A percentile compares a stretch with the other conserved stretches of the same genome.
Evolutionary conservation across 2,888 invertebrate species (phyloP).

Genomic region (Pocota personata): DNA sequence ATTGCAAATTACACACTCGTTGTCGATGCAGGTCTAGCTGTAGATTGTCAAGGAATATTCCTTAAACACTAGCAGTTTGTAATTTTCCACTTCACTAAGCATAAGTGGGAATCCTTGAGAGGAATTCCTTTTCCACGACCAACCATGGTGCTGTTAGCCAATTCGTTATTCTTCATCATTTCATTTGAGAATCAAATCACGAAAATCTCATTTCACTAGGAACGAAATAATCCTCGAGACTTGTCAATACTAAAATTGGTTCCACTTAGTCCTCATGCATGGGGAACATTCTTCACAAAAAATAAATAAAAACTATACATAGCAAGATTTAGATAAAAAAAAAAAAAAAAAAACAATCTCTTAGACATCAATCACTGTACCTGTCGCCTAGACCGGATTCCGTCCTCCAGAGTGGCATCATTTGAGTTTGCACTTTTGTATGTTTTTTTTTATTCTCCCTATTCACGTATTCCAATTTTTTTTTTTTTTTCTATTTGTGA

Average conservation of each 20-base stretch:
- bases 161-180: conserved; percentile 1
- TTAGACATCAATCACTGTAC: conserved; percentile 66
- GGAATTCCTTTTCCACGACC: neutral
- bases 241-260: conserved; percentile 39
- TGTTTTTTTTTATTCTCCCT: neutral
- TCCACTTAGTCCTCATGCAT: conserved; percentile 27
- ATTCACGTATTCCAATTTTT: neutral
- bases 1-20: conserved; percentile 46
- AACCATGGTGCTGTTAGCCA: neutral
- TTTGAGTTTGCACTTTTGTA: conserved; percentile 6
- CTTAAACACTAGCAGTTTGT: conserved; percentile 1
- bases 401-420: conserved; percentile 32
- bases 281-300: neutral
- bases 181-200: conserved; percentile 33
- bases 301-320: neutral
- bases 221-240: conserved; percentile 33
- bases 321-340: neutral
- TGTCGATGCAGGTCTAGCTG: conserved; percentile 5
- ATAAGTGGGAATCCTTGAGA: conserved; percentile 4
- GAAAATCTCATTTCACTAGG: conserved; percentile 33
- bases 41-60: neutral
- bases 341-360: neutral
- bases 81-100: conserved; percentile 29
- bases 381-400: conserved; percentile 38
- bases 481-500: neutral